A percentile compares a stretch with the other conserved stretches of the same genome.
Conservation (phyloP, 2,888 invertebrate species). For the Drosophila koepferae region DNA sequence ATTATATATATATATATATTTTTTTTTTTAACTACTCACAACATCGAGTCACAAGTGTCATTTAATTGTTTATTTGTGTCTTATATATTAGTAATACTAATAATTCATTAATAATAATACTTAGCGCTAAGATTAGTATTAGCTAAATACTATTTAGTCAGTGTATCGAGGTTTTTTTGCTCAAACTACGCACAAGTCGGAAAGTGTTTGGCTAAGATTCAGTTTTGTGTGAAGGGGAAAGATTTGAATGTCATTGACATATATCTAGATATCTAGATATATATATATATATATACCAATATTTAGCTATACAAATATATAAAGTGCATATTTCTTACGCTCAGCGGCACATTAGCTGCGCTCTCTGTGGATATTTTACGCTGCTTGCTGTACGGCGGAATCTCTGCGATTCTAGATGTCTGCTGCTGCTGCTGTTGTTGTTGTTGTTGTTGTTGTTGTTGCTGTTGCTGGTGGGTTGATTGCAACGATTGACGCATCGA, state of each 20-base stretch:
- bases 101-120: constrained; percentile 1
- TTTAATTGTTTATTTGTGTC: not conserved
- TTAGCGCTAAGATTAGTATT: constrained; percentile 17
- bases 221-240: constrained; percentile 6
- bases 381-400: constrained; percentile 86
- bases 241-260: not conserved
- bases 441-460: constrained; percentile 60
- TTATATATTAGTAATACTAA: not conserved
- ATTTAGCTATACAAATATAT: not conserved
- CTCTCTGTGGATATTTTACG: constrained; percentile 87
- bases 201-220: constrained; percentile 4
- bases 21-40: constrained; percentile 11
- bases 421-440: constrained; percentile 45
- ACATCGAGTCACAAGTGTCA: constrained; percentile 11
- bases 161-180: constrained; percentile 24
- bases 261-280: not conserved
- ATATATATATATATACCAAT: not conserved
- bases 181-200: constrained; percentile 17
- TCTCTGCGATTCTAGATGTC: constrained; percentile 85
- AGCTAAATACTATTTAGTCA: constrained; percentile 5
- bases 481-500: constrained; percentile 60
- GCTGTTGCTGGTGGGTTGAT: constrained; percentile 62
- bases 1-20: too few species aligned
- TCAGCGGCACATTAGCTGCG: constrained; percentile 83
- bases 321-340: constrained; percentile 76